Percentiles rank a stretch among this genome's conserved stretches.
phyloP scores from a whole-genome alignment of 1,140 invertebrate species.

The Callitettix versicolor region DNA sequence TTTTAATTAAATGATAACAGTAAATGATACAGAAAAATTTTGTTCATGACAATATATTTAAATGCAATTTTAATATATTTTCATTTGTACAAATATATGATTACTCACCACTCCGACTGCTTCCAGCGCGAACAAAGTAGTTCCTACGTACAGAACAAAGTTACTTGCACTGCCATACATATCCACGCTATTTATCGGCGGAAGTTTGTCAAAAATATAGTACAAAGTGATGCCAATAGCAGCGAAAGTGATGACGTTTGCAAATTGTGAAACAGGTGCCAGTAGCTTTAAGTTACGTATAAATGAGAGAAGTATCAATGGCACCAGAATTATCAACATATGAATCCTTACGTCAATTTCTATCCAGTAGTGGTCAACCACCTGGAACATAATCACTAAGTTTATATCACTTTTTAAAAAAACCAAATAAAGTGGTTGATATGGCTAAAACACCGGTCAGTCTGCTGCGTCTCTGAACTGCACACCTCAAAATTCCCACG shows the following conservation, averaged over 20 bases:
- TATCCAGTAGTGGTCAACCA: conserved; percentile 34
- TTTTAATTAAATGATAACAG: too few relatives aligned
- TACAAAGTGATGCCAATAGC: conserved; percentile 60
- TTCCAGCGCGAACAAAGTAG: conserved; percentile 78
- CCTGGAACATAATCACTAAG: conserved; percentile 33
- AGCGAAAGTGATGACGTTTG: conserved; percentile 59
- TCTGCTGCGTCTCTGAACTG: too few relatives aligned
- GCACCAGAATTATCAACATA: conserved; percentile 51
- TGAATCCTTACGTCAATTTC: conserved; percentile 37
- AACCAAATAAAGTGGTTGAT: too few relatives aligned
- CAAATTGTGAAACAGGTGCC: conserved; percentile 68
- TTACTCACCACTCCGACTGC: conserved; percentile 73
- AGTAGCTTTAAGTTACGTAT: conserved; percentile 68
- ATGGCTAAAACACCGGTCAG: too few relatives aligned
- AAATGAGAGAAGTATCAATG: conserved; percentile 57
- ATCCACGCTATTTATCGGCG: conserved; percentile 42
- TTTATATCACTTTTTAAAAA: too few relatives aligned
- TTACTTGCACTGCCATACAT: conserved; percentile 42
- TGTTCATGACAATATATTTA: too few relatives aligned
- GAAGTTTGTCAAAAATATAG: conserved; percentile 49
- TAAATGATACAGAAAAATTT: too few relatives aligned
- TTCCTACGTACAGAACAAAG: conserved; percentile 72
- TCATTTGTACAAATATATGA: too few relatives aligned
- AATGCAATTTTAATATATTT: background rate
- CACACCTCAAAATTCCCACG: too few relatives aligned